Conservation (phyloP, 2,888 invertebrate species). For the Cordilura impudica region DNA sequence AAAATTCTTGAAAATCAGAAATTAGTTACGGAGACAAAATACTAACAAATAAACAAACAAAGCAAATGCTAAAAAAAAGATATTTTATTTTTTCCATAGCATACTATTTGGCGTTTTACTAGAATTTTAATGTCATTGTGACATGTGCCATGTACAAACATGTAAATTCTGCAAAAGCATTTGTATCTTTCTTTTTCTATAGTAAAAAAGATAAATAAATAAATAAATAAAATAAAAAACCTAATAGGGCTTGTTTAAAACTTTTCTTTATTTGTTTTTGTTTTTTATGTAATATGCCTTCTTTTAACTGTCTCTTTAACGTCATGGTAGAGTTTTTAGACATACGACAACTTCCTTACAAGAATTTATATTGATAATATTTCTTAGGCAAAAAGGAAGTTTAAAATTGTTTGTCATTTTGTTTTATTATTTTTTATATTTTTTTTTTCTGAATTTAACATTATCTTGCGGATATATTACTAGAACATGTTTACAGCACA, state of each 20-base stretch:
- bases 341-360: not conserved
- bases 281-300: conserved; percentile 16
- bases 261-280: conserved; percentile 33
- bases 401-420: conserved; percentile 51
- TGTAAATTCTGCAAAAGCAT: conserved; percentile 53
- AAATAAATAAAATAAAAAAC: not conserved
- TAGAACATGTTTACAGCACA: conserved; percentile 15
- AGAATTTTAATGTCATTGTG: conserved; percentile 72
- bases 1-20: conserved; percentile 18
- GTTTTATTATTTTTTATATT: conserved; percentile 15
- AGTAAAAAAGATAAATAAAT: no score
- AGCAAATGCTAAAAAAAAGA: conserved; percentile 19
- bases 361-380: conserved; percentile 57
- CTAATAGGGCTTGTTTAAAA: conserved; percentile 35
- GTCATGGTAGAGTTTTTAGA: conserved; percentile 2
- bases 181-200: conserved; percentile 30
- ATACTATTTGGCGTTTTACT: conserved; percentile 71
- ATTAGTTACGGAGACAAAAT: conserved; percentile 56
- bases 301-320: conserved; percentile 37
- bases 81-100: conserved; percentile 19
- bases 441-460: conserved; percentile 17
- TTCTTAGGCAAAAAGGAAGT: conserved; percentile 33
- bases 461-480: conserved; percentile 54
- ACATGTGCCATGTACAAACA: conserved; percentile 75
- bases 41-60: conserved; percentile 27